Percentiles rank a stretch among this genome's conserved stretches.
These are phyloP conservation scores for Garrulus glandarius DNA, from an alignment of 2,797 vertebrate genomes.

Conservation along the genomic window DNA sequence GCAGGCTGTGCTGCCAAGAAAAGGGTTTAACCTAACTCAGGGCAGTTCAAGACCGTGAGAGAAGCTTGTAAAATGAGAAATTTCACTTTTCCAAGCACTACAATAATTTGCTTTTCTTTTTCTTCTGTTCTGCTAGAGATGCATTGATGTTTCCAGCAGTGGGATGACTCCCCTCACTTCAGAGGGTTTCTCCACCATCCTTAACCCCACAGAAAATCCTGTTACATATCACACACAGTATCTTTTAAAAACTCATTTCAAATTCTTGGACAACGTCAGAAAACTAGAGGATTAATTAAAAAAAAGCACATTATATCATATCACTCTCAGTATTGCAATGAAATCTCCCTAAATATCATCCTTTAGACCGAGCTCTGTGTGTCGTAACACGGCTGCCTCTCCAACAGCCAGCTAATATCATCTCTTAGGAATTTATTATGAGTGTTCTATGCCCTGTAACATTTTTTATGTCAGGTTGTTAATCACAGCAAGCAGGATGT, in stretches of 20 bases:
- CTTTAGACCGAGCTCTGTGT: background rate
- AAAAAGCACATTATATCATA: background rate
- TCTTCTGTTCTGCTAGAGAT: background rate
- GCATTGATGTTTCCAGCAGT: background rate
- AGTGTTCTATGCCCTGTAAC: background rate
- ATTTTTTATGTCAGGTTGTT: slow-evolving; percentile 38
- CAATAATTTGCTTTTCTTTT: background rate
- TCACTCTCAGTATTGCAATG: background rate
- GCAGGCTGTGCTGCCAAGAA: background rate
- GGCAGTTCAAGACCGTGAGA: background rate
- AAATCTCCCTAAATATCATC: background rate
- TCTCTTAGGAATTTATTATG: slow-evolving; percentile 54
- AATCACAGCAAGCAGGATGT: background rate
- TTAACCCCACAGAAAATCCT: background rate
- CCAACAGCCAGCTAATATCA: slow-evolving; percentile 17
- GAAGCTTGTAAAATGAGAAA: background rate
- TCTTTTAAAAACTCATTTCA: background rate
- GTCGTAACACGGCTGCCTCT: background rate
- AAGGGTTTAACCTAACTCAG: background rate
- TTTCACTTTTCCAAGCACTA: background rate
- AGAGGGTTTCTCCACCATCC: fast-evolving
- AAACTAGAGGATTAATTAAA: background rate
- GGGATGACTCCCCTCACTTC: background rate
- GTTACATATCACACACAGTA: fast-evolving
- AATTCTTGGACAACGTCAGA: background rate